Evolutionary conservation across 2,113 vertebrate species (phyloP).

Genomic region (Bubo blakistoni): DNA sequence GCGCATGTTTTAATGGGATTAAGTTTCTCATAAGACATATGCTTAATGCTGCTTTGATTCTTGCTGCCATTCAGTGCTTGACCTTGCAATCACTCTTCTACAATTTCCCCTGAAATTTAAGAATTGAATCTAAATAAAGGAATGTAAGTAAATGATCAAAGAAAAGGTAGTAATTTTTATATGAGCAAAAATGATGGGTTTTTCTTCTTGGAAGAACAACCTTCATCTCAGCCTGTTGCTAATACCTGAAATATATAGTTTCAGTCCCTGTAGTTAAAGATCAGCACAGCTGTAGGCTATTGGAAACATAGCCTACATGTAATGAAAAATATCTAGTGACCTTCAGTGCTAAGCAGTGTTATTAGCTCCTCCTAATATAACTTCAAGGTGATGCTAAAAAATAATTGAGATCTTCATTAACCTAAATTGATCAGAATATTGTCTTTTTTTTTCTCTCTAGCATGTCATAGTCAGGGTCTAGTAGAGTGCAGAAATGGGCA

Average conservation of each 20-base stretch:
- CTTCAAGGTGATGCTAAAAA: background rate
- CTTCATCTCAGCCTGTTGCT: background rate
- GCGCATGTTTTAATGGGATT: background rate
- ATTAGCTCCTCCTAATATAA: background rate
- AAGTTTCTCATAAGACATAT: background rate
- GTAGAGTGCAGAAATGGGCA: slow-evolving; percentile 87
- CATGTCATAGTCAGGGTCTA: slow-evolving; percentile 89
- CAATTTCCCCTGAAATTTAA: background rate
- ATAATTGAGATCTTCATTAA: background rate
- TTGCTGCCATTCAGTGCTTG: background rate
- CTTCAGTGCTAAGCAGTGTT: background rate
- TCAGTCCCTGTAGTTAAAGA: background rate
- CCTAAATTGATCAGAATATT: background rate
- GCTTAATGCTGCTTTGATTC: background rate
- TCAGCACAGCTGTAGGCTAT: background rate
- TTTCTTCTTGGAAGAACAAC: background rate
- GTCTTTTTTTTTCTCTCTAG: slow-evolving; percentile 51
- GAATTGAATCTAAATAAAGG: background rate
- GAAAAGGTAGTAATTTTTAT: background rate
- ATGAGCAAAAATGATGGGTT: background rate
- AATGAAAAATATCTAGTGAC: background rate
- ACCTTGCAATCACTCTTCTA: background rate
- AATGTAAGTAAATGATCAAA: background rate
- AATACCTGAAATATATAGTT: background rate
- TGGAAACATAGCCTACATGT: background rate